Conservation (phyloP, 2,888 invertebrate species). For the Machimus rusticus region DNA sequence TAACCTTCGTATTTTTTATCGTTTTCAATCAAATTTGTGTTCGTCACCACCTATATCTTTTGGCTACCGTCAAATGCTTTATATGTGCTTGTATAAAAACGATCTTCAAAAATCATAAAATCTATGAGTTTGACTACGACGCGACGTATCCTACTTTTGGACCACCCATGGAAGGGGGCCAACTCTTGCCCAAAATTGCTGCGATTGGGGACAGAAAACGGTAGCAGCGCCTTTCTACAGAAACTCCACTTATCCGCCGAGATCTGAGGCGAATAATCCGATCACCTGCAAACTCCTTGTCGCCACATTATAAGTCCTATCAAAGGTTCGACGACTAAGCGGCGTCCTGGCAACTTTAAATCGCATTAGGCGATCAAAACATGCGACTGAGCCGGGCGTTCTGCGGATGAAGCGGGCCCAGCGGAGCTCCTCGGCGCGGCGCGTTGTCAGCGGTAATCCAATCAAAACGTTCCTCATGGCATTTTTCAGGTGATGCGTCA, state of each 20-base stretch:
- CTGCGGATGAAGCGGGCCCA: background rate
- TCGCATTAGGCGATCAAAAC: constrained; percentile 45
- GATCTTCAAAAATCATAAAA: background rate
- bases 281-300: constrained; percentile 48
- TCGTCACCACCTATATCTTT: too few relatives aligned
- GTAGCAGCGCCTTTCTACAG: background rate
- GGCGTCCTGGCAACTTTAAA: constrained; percentile 33
- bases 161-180: background rate
- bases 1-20: too few relatives aligned
- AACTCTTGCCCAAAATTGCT: background rate
- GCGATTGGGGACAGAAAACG: background rate
- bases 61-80: too few relatives aligned
- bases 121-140: too few relatives aligned
- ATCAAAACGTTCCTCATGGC: constrained; percentile 45
- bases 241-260: background rate
- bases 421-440: background rate
- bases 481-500: constrained; percentile 31
- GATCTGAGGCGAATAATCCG: constrained; percentile 38
- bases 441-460: constrained; percentile 44
- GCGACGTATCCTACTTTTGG: background rate
- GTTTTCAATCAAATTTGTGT: too few relatives aligned
- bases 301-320: constrained; percentile 47
- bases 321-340: constrained; percentile 32
- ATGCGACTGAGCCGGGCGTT: constrained; percentile 9
- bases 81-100: too few relatives aligned